phyloP scores from a whole-genome alignment of 2,797 vertebrate species.

The Merluccius polli region DNA sequence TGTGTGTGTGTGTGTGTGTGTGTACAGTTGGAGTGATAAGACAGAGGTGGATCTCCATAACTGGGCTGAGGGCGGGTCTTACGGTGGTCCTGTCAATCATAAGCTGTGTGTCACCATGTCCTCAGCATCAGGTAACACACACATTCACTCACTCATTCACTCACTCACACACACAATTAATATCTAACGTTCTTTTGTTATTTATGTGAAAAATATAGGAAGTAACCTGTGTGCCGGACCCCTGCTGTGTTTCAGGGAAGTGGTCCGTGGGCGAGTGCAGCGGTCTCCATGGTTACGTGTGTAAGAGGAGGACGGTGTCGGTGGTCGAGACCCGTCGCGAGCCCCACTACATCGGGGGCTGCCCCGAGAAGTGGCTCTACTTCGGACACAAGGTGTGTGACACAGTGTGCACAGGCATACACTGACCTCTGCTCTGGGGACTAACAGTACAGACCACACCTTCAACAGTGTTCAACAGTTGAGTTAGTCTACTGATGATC shows the following conservation, averaged over 20 bases:
- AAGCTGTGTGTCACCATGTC: constrained; percentile 82
- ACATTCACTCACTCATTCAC: neutral
- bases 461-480: neutral
- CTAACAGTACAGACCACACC: neutral
- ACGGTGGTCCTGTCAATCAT: constrained; percentile 36
- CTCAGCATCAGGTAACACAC: constrained; percentile 76
- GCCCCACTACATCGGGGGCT: constrained; percentile 75
- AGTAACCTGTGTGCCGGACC: neutral
- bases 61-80: constrained; percentile 70
- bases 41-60: constrained; percentile 80
- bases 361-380: constrained; percentile 90
- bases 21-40: constrained; percentile 83
- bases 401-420: constrained; percentile 8
- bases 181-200: too few relatives aligned
- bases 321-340: constrained; percentile 76
- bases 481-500: neutral
- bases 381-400: constrained; percentile 88
- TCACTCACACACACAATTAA: neutral
- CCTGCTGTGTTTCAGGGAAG: constrained; percentile 68
- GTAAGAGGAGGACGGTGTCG: constrained; percentile 79
- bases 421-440: neutral
- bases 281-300: constrained; percentile 77
- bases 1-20: constrained; percentile 33
- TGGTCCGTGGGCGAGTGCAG: constrained; percentile 80
- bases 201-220: too few relatives aligned